Percentiles rank a stretch among this genome's conserved stretches.
These are phyloP conservation scores for Ethmia dodecea DNA, from an alignment of 2,888 invertebrate genomes.

Conservation along the genomic window DNA sequence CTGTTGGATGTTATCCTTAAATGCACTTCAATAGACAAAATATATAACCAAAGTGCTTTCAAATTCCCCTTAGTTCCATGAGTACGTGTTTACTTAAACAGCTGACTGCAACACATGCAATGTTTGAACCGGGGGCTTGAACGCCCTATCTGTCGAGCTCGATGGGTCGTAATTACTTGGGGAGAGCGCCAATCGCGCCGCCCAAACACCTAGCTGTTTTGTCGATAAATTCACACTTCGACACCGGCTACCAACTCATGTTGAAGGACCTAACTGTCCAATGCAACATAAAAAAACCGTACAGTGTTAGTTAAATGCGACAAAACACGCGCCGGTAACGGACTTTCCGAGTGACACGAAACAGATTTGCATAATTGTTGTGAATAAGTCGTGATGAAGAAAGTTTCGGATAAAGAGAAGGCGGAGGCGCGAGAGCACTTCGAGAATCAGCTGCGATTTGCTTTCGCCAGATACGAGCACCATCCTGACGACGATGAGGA, in stretches of 20 bases:
- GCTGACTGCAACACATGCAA: no score
- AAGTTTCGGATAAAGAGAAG: slow-evolving; percentile 32
- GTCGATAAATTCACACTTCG: slow-evolving; percentile 64
- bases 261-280: neutral
- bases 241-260: neutral
- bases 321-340: neutral
- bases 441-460: slow-evolving; percentile 60
- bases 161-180: neutral
- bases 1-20: no score
- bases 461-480: slow-evolving; percentile 57
- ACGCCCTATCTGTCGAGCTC: no score
- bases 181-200: slow-evolving; percentile 1
- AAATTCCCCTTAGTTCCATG: no score
- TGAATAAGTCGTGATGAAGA: neutral
- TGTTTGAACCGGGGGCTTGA: no score
- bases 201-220: slow-evolving; percentile 51
- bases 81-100: no score
- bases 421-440: slow-evolving; percentile 58
- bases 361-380: no score
- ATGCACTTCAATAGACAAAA: no score
- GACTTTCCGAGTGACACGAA: neutral
- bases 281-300: no score
- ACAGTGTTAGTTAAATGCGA: neutral
- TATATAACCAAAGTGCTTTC: no score
- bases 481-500: slow-evolving; percentile 62